A percentile compares a stretch with the other conserved stretches of the same genome.
Evolutionary conservation across 37 sponge, comb jelly and placozoan genomes (phyloP).

Genomic region (Eunapius fragilis): DNA sequence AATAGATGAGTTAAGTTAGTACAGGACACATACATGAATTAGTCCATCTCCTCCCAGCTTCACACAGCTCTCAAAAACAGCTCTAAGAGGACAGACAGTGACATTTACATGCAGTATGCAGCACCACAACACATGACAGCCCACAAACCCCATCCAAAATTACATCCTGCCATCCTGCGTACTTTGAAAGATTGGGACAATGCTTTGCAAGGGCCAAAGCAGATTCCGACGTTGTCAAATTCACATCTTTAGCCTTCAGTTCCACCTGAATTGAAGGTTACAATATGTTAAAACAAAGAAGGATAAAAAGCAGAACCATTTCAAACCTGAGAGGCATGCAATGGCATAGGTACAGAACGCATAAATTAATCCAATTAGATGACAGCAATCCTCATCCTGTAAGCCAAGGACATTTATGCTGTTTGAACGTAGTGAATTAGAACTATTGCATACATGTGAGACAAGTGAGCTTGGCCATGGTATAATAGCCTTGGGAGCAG

Average conservation of each 20-base stretch:
- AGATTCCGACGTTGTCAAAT: slow-evolving; percentile 33
- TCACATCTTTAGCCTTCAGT: slow-evolving; percentile 49
- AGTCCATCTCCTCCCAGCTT: slow-evolving; percentile 66
- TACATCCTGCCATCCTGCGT: background rate
- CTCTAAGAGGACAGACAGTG: slow-evolving; percentile 30
- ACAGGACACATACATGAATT: slow-evolving; percentile 30
- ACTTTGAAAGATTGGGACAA: slow-evolving; percentile 67
- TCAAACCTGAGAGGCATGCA: too few species aligned
- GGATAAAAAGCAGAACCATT: too few species aligned
- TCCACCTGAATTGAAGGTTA: slow-evolving; percentile 43
- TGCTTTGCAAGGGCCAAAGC: slow-evolving; percentile 58
- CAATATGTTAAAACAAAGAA: background rate
- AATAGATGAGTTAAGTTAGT: too few species aligned
- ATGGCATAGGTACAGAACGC: too few species aligned
- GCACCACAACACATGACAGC: background rate
- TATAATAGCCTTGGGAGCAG: too few species aligned
- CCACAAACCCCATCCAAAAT: background rate
- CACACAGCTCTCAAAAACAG: slow-evolving; percentile 64
- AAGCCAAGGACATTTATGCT: too few species aligned
- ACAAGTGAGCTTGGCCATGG: too few species aligned
- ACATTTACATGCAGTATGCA: background rate
- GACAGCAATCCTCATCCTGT: too few species aligned
- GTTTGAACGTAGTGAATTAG: too few species aligned
- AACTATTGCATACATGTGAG: too few species aligned
- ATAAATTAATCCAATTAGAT: too few species aligned